phyloP scores from a whole-genome alignment of 2,888 invertebrate species.

The Stenolophus ochropezus region DNA sequence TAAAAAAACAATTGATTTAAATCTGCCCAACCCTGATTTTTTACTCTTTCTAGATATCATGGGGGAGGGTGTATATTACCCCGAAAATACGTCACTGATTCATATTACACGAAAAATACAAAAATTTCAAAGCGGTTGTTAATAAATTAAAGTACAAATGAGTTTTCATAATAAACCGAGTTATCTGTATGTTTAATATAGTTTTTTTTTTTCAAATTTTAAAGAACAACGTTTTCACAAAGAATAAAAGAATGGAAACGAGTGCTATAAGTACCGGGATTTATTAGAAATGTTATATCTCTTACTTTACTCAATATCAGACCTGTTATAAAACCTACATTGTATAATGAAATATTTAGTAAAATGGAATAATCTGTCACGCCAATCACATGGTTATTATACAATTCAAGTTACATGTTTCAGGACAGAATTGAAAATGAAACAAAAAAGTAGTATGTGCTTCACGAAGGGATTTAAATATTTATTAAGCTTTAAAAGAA shows the following conservation, averaged over 20 bases:
- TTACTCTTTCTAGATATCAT: too few relatives aligned
- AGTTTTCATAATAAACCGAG: too few relatives aligned
- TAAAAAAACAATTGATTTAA: too few relatives aligned
- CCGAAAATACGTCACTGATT: too few relatives aligned
- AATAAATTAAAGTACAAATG: too few relatives aligned
- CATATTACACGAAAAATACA: too few relatives aligned
- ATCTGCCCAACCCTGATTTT: too few relatives aligned
- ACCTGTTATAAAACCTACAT: constrained; percentile 60
- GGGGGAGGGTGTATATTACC: too few relatives aligned
- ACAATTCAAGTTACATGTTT: constrained; percentile 22
- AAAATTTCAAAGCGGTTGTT: too few relatives aligned
- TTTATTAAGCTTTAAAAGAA: not conserved
- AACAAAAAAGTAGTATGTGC: not conserved
- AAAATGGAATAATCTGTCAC: constrained; percentile 61
- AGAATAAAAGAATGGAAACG: not conserved
- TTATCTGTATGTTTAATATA: too few relatives aligned
- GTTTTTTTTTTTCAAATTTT: too few relatives aligned
- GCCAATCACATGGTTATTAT: constrained; percentile 60
- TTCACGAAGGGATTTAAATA: constrained; percentile 26
- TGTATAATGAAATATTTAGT: constrained; percentile 64
- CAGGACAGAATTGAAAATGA: not conserved
- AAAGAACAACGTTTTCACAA: too few relatives aligned
- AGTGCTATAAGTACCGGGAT: not conserved
- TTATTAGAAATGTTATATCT: constrained; percentile 16
- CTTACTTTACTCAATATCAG: constrained; percentile 9